These are phyloP conservation scores for Anodontia alba DNA, from an alignment of 2,888 invertebrate species.

Conservation along the genomic window DNA sequence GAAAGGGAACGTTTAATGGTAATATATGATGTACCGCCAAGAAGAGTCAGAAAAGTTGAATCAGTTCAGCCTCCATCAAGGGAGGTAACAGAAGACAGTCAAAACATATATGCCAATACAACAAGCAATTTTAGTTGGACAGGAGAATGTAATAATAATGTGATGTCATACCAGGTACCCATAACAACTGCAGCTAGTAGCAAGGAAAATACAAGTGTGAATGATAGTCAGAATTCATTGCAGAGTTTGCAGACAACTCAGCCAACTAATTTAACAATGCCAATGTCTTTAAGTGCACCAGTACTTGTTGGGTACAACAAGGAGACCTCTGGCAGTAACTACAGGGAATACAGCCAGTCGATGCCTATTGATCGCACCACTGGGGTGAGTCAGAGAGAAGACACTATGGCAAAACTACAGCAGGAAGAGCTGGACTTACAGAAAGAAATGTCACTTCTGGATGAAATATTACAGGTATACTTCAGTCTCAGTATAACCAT, in stretches of 20 bases:
- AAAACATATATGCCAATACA: constrained; percentile 8
- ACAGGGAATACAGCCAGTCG: constrained; percentile 53
- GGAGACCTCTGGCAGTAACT: constrained; percentile 28
- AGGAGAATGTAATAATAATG: constrained; percentile 64
- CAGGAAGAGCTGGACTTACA: constrained; percentile 75
- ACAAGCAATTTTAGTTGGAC: constrained; percentile 45
- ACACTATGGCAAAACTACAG: constrained; percentile 70
- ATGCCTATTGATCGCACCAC: constrained; percentile 56
- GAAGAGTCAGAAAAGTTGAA: constrained; percentile 71
- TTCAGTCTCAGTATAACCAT: neutral
- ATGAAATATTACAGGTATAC: constrained; percentile 77
- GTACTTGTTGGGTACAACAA: constrained; percentile 60
- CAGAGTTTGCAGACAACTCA: constrained; percentile 24
- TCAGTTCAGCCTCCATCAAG: constrained; percentile 26
- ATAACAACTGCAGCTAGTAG: constrained; percentile 24
- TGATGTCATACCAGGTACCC: constrained; percentile 63
- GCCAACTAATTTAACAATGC: constrained; percentile 38
- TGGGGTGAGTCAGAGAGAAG: constrained; percentile 57
- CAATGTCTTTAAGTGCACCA: constrained; percentile 67
- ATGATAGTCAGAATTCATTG: constrained; percentile 46
- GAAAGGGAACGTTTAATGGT: constrained; percentile 73
- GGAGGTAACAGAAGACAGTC: neutral
- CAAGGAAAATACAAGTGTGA: constrained; percentile 26
- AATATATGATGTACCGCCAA: constrained; percentile 79
- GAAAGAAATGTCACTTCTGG: constrained; percentile 77